Evolutionary conservation across 2,797 vertebrate species (phyloP).

Genomic region (Cygnus olor): DNA sequence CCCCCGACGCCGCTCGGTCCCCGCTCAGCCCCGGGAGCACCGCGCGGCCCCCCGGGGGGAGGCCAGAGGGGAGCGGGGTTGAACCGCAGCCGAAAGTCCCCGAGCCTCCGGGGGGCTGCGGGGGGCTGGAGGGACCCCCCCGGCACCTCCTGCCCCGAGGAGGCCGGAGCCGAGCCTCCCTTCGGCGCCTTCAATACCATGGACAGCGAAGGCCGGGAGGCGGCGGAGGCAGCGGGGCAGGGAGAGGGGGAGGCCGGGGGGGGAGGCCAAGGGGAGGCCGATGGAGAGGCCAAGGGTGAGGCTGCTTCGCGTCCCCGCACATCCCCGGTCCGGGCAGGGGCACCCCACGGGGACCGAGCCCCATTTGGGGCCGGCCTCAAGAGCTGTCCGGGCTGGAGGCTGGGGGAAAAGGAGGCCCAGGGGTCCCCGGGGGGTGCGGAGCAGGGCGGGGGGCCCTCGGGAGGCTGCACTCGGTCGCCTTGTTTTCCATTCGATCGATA

Average conservation of each 20-base stretch:
- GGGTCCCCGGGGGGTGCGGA: neutral
- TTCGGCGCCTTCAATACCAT: slow-evolving; percentile 69
- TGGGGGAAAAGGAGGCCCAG: neutral
- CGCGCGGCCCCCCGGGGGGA: too few species aligned
- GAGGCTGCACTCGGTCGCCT: slow-evolving; percentile 20
- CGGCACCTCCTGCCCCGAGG: neutral
- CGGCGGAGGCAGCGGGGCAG: neutral
- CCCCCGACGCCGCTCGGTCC: too few species aligned
- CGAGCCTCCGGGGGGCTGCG: too few species aligned
- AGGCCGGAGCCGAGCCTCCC: neutral
- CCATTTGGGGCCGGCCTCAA: neutral
- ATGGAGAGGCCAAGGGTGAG: neutral
- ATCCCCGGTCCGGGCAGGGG: neutral
- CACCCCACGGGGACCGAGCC: too few species aligned
- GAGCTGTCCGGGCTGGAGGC: neutral
- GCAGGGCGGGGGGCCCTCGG: neutral
- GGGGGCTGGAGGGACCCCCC: too few species aligned
- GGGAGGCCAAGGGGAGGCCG: neutral
- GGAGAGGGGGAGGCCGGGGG: too few species aligned
- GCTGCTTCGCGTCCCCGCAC: neutral
- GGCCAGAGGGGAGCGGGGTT: too few species aligned
- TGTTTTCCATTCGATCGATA: slow-evolving; percentile 60
- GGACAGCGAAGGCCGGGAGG: slow-evolving; percentile 63
- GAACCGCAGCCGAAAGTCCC: too few species aligned
- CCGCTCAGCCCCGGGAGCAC: too few species aligned